Base-by-base conservation (phyloP, 2,888 invertebrate genomes). In the Lasius fuliginosus region DNA sequence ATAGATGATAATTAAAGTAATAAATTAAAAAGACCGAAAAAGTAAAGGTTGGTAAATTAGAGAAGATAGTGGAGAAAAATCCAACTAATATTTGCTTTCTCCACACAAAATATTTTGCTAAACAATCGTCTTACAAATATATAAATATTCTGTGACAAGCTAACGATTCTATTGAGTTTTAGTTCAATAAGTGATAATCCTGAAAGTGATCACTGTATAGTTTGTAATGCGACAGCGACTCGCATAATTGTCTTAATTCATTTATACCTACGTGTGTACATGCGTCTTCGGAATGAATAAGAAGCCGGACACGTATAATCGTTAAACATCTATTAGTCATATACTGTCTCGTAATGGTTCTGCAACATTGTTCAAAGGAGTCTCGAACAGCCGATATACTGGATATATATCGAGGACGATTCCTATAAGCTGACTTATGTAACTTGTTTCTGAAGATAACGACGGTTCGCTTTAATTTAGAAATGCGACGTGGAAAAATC, bases 251-350 rank as follows among this genome's bases (percentile, higher is more conserved):
- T 11, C 12, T 65, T 27, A 76, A 23, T 76, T 40, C 30, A 33
- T 60, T 42, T 42, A 74, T 36, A 23, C 23, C 23, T 74, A 53
- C 75, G 15, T 46, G 18, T 64, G 33, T 49, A 27, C 67, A 64
- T 83, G 23, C 67, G 23, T 83, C 8, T 53, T 1, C 15, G 49
- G 27, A 46, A 12, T 33, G n/a, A 86, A 79, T 56, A 73, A 85
- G 23, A 77, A 74, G 56, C 36, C 60, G 42, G 60, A 56, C 42
- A 67, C 12, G 67, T 53, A 36, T 64, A 82, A 83, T 82, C 67
- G 53, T 84, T 77, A 65, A 33, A 42, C n/a, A 42, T n/a, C 40
- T 9, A 67, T 83, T 82, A 82, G 23, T 69, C 30, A 84, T 67
- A 68, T 62, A 40, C 56, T 11, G 30, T 46, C 53, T 65, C 40